Evolutionary conservation across 2,888 invertebrate species (phyloP).

Genomic region (Sarcophaga variegata): DNA sequence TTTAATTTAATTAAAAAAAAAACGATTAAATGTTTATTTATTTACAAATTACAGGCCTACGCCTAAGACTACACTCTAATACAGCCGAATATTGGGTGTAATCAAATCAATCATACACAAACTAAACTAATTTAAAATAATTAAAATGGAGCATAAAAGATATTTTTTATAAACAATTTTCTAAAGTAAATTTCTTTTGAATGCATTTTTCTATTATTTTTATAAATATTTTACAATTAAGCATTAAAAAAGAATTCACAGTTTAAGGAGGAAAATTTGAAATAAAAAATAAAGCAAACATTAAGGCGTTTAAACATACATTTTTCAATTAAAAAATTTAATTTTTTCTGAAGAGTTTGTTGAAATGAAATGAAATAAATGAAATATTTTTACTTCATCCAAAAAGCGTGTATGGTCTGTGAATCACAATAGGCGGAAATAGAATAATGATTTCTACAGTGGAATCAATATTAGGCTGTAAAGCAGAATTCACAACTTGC

Average conservation of each 20-base stretch:
- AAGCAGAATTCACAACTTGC: too few relatives aligned
- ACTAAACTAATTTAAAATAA: constrained; percentile 32
- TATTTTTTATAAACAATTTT: constrained; percentile 41
- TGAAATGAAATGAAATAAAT: too few relatives aligned
- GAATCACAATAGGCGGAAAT: too few relatives aligned
- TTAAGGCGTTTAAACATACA: too few relatives aligned
- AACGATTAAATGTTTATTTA: constrained; percentile 64
- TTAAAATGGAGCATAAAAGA: constrained; percentile 53
- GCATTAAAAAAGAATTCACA: not conserved
- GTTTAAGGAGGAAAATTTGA: not conserved
- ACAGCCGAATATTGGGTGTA: constrained; percentile 80
- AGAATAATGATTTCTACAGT: too few relatives aligned
- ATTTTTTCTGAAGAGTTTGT: too few relatives aligned
- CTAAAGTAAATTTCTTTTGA: constrained; percentile 52
- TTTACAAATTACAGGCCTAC: constrained; percentile 77
- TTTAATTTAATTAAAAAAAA: constrained; percentile 1
- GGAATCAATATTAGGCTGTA: too few relatives aligned
- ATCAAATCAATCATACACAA: constrained; percentile 55
- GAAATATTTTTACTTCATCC: too few relatives aligned
- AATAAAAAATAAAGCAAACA: too few relatives aligned
- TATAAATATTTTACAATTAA: not conserved
- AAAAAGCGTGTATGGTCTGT: too few relatives aligned
- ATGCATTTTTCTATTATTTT: not conserved
- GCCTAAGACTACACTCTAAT: constrained; percentile 76
- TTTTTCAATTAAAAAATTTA: too few relatives aligned